Percentiles rank a stretch among this genome's conserved stretches.
These are phyloP conservation scores for Tetheella fluctuosa DNA, from an alignment of 2,888 invertebrate genomes.

Conservation along the genomic window DNA sequence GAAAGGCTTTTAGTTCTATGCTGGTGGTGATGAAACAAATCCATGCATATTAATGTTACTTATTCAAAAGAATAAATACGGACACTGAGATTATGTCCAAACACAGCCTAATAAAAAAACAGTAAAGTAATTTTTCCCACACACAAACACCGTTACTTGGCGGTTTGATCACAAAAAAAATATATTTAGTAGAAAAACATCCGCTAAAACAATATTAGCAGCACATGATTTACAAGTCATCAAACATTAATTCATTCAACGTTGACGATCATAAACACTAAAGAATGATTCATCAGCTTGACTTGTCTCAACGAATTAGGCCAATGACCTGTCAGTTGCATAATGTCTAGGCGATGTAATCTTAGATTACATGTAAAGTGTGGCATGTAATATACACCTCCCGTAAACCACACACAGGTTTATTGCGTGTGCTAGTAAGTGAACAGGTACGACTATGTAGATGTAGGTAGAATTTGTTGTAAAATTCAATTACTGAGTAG, in stretches of 20 bases:
- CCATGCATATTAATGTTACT: no score
- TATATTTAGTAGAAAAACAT: neutral
- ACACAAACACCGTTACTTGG: neutral
- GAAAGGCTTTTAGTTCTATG: no score
- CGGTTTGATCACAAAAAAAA: neutral
- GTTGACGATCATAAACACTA: slow-evolving; percentile 13
- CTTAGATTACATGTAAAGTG: slow-evolving; percentile 46
- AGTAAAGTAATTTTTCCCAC: no score
- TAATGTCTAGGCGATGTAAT: slow-evolving; percentile 46
- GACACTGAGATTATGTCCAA: neutral
- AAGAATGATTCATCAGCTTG: slow-evolving; percentile 17
- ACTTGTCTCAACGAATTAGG: slow-evolving; percentile 61
- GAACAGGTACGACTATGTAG: neutral
- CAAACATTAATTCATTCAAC: slow-evolving; percentile 5
- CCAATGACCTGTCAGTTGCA: slow-evolving; percentile 66
- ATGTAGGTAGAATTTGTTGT: neutral
- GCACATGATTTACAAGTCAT: neutral
- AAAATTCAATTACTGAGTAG: slow-evolving; percentile 2
- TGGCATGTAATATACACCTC: slow-evolving; percentile 37
- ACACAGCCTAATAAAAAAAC: no score
- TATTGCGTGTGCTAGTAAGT: neutral
- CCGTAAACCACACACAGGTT: slow-evolving; percentile 8
- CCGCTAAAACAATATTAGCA: neutral
- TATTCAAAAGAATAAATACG: neutral
- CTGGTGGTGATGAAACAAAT: no score